Evolutionary conservation across 2,797 vertebrate species (phyloP).

Genomic region (Furcifer pardalis): DNA sequence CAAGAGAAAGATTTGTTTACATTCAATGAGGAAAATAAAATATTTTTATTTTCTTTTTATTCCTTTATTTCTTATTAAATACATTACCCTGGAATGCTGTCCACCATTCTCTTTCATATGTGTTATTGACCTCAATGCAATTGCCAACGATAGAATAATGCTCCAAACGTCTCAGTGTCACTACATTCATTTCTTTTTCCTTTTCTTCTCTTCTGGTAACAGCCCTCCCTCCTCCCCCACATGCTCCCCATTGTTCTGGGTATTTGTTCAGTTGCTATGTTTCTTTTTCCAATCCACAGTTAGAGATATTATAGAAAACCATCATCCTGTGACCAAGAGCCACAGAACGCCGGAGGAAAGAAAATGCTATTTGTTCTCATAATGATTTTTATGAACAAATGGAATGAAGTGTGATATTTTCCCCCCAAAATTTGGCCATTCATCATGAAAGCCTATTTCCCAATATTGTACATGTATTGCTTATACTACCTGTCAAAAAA

Average conservation of each 20-base stretch:
- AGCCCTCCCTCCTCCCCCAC: not conserved
- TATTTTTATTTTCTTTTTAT: not conserved
- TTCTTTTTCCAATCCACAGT: conserved; percentile 54
- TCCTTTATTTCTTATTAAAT: conserved; percentile 32
- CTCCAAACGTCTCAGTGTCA: conserved; percentile 46
- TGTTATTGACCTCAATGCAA: conserved; percentile 47
- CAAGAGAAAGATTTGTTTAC: not conserved
- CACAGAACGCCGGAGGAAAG: conserved; percentile 56
- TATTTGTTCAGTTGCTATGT: conserved; percentile 55
- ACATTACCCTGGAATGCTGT: conserved; percentile 26
- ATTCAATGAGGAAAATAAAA: conserved; percentile 37
- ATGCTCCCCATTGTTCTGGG: conserved; percentile 8
- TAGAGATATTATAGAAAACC: conserved; percentile 55
- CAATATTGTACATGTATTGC: conserved; percentile 61
- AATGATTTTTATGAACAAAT: conserved; percentile 70
- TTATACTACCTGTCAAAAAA: conserved; percentile 47
- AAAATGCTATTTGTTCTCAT: conserved; percentile 70
- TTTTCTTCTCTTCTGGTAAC: not conserved
- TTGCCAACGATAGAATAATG: conserved; percentile 56
- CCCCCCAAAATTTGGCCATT: conserved; percentile 69
- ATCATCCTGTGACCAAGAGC: conserved; percentile 56
- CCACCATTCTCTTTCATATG: conserved; percentile 35
- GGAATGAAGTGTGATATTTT: conserved; percentile 66
- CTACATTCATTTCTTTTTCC: conserved; percentile 28
- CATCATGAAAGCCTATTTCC: conserved; percentile 63